phyloP scores from a whole-genome alignment of 2,888 invertebrate genomes.

The Uloborus plumipes region DNA sequence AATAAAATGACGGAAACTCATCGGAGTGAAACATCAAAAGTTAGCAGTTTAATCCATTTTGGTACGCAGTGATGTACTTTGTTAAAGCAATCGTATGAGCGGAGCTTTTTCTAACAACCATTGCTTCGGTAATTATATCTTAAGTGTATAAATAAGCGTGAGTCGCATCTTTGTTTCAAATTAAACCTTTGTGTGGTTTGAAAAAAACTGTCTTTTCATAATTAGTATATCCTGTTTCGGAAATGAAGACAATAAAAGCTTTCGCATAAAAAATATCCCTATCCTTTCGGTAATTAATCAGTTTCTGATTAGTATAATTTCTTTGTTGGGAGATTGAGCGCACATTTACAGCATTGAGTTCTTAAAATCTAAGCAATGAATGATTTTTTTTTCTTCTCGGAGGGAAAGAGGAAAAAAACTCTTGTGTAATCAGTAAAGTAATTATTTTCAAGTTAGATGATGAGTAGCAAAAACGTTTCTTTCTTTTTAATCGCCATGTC shows the following conservation, averaged over 20 bases:
- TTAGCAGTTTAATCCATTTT: slow-evolving; percentile 42
- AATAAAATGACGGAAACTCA: slow-evolving; percentile 24
- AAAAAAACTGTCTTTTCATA: slow-evolving; percentile 46
- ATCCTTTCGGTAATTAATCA: slow-evolving; percentile 60
- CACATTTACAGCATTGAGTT: no score
- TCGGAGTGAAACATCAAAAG: slow-evolving; percentile 46
- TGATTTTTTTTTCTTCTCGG: not conserved
- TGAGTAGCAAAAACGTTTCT: slow-evolving; percentile 7
- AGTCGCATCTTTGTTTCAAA: slow-evolving; percentile 30
- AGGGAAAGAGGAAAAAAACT: not conserved
- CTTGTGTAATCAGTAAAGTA: slow-evolving; percentile 27
- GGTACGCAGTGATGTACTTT: slow-evolving; percentile 27
- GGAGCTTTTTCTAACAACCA: slow-evolving; percentile 25
- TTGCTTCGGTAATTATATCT: slow-evolving; percentile 47
- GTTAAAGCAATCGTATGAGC: slow-evolving; percentile 43
- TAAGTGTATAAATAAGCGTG: slow-evolving; percentile 49
- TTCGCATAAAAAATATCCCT: slow-evolving; percentile 16
- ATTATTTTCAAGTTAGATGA: slow-evolving; percentile 41
- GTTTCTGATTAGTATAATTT: slow-evolving; percentile 57
- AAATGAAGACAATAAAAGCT: not conserved
- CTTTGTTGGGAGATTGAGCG: slow-evolving; percentile 4
- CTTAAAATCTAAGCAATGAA: no score
- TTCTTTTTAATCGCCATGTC: no score
- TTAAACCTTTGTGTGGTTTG: slow-evolving; percentile 21
- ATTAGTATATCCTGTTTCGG: slow-evolving; percentile 32